Base-by-base conservation (phyloP, 2,888 invertebrate genomes). In the Aphidius colemani region DNA sequence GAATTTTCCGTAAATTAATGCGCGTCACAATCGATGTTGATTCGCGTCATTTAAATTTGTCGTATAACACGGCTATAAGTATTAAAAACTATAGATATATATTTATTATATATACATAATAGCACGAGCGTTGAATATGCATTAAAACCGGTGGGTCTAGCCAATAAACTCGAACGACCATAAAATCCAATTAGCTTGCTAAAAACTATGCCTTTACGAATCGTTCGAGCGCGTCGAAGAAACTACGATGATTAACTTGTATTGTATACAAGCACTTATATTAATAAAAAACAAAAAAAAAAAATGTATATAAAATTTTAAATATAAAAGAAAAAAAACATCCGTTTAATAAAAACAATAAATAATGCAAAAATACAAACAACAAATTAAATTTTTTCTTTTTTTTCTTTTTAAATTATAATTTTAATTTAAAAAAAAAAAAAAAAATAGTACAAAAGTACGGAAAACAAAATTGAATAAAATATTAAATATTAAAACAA, bases 161-260 rank as follows among this genome's bases (percentile, higher is more conserved):
- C 72, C 72, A 74, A 78, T 78, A 79, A 80, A 78, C 72, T 75
- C 75, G 74, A 78, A 74, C 74, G 75, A 75, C 75, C 78, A 76
- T 79, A 79, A 79, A 80, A 79, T 78, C 76, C 78, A 80, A 79
- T 80, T 80, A 79, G 78, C 66, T 72, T 69, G 72, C 56, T 69
- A 69, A 63, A 61, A 51, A 51, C 30, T 30, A 30, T 50, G 64
- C 61, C 57, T 53, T 30, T 30, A 51, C 57, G 61, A 48, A 56
- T 61, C 57, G 51, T 61, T 64, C 51, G 51, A 53, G 51, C 45
- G 43, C 46, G 44, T 50, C 30, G 57, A 63, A 57, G 61, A 46
- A 65, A 60, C 39, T 46, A 64, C 53, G 60, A 64, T 60, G 46
- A 66, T 61, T 59, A 61, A 65, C 57, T 45, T 46, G 46, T 49